A percentile compares a stretch with the other conserved stretches of the same genome.
Conservation (phyloP, 2,888 invertebrate genomes). For the Nephrotoma guestfalica region DNA sequence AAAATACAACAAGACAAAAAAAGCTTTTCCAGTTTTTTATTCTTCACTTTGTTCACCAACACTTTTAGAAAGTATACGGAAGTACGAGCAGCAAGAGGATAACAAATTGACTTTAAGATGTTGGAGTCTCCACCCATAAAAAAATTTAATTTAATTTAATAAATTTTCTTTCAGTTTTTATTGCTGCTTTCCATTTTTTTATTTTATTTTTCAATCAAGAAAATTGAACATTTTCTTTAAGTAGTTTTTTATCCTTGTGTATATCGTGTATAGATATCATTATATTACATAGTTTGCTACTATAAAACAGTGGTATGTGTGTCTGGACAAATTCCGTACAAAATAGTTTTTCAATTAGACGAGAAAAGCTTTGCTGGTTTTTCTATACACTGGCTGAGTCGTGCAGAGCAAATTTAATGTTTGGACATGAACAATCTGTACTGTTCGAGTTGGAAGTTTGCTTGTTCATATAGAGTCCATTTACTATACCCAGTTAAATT, state of each 20-base stretch:
- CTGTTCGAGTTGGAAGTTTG: too few relatives aligned
- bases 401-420: too few relatives aligned
- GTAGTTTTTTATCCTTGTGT: neutral
- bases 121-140: neutral
- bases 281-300: neutral
- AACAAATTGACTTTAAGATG: neutral
- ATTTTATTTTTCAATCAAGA: neutral
- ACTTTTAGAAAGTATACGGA: neutral
- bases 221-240: neutral
- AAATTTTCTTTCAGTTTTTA: neutral
- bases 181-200: neutral
- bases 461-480: too few relatives aligned
- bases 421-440: too few relatives aligned
- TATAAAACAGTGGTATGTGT: neutral
- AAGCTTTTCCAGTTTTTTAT: neutral
- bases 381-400: too few relatives aligned
- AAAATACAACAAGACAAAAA: neutral
- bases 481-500: too few relatives aligned
- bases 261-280: neutral
- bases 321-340: neutral
- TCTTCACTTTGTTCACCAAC: neutral
- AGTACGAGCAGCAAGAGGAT: neutral
- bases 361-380: too few relatives aligned
- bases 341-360: neutral
- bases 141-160: neutral